phyloP scores from a whole-genome alignment of 2,797 vertebrate species.

The Bufotes viridis region DNA sequence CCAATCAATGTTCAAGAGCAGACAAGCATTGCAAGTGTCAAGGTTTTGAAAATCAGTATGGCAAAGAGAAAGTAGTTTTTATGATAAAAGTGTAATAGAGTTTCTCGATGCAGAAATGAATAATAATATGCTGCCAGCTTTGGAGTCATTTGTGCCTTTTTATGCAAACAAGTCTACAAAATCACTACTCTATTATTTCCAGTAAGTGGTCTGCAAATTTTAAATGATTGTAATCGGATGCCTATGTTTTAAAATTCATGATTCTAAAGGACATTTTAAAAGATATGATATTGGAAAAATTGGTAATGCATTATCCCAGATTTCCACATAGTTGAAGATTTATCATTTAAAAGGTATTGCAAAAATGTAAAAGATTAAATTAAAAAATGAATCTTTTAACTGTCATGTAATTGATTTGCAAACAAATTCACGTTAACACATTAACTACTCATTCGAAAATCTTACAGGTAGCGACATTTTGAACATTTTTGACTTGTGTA shows the following conservation, averaged over 20 bases:
- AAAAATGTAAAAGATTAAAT: neutral
- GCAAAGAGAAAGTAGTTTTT: neutral
- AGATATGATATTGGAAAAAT: neutral
- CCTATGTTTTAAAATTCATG: conserved; percentile 47
- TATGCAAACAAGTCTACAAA: neutral
- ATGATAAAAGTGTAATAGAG: conserved; percentile 17
- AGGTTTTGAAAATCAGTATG: conserved; percentile 34
- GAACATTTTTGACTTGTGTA: no score
- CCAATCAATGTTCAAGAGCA: conserved; percentile 31
- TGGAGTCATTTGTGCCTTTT: neutral
- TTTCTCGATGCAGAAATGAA: conserved; percentile 49
- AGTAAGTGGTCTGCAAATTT: conserved; percentile 40
- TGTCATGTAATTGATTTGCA: no score
- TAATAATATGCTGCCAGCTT: conserved; percentile 10
- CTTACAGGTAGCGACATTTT: no score
- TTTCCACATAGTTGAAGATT: neutral
- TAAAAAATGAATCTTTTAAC: no score
- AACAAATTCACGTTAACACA: neutral
- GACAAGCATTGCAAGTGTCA: conserved; percentile 29
- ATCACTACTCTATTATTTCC: conserved; percentile 28
- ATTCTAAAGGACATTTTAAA: conserved; percentile 27
- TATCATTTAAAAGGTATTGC: neutral
- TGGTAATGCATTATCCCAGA: neutral
- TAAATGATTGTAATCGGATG: conserved; percentile 41
- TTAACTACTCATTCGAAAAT: neutral